phyloP scores from a whole-genome alignment of 2,888 invertebrate species.

The Notodonta ziczac region DNA sequence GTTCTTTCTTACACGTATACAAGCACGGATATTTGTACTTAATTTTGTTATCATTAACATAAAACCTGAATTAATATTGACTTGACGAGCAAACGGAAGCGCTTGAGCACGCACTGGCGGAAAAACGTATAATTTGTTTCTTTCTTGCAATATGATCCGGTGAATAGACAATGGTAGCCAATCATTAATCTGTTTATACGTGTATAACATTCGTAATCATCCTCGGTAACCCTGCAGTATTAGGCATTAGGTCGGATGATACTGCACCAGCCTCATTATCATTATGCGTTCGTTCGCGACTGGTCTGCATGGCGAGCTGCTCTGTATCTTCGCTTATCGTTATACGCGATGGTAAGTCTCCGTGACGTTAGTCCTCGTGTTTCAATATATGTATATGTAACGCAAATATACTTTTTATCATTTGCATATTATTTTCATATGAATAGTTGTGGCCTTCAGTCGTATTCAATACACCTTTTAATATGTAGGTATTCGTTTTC shows the following conservation, averaged over 20 bases:
- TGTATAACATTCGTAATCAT: no score
- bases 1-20: neutral
- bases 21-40: neutral
- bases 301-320: no score
- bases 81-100: neutral
- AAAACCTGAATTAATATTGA: neutral
- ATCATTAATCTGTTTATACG: no score
- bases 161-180: no score
- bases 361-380: neutral
- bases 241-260: no score
- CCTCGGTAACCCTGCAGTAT: no score
- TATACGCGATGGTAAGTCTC: neutral
- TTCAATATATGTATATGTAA: neutral
- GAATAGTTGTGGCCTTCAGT: neutral
- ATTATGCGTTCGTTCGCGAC: no score
- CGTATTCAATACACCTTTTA: neutral
- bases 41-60: neutral
- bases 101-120: neutral
- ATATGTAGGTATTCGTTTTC: no score
- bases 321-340: neutral
- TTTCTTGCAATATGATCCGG: no score
- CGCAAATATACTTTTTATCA: neutral
- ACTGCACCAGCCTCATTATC: no score
- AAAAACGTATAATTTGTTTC: neutral
- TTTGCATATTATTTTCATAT: conserved; percentile 1